A percentile compares a stretch with the other conserved stretches of the same genome.
These are phyloP conservation scores for Parochlus steinenii DNA, from an alignment of 2,888 invertebrate species.

Conservation along the genomic window DNA sequence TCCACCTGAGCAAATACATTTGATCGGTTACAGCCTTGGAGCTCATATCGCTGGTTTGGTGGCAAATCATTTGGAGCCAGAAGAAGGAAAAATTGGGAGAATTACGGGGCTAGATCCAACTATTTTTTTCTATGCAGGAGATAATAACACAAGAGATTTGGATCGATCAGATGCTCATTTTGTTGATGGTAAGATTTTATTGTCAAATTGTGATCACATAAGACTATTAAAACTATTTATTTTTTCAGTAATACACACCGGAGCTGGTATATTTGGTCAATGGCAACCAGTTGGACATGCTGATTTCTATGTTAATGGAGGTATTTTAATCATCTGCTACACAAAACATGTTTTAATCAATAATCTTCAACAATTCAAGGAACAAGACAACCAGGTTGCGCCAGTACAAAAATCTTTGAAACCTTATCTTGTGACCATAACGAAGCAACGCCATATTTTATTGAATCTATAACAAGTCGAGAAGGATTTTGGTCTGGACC, in stretches of 20 bases:
- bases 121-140: slow-evolving; percentile 70
- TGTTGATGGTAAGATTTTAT: slow-evolving; percentile 62
- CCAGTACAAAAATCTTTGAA: slow-evolving; percentile 63
- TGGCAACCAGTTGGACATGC: slow-evolving; percentile 82
- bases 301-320: slow-evolving; percentile 74
- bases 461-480: slow-evolving; percentile 67
- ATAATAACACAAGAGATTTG: slow-evolving; percentile 61
- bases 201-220: too few relatives aligned
- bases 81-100: slow-evolving; percentile 61
- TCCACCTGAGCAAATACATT: slow-evolving; percentile 54
- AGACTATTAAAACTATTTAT: too few relatives aligned
- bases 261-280: slow-evolving; percentile 72
- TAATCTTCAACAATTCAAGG: too few relatives aligned
- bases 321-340: too few relatives aligned
- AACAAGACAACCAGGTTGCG: slow-evolving; percentile 74
- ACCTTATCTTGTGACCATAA: slow-evolving; percentile 79
- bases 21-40: slow-evolving; percentile 75
- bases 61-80: slow-evolving; percentile 49
- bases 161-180: slow-evolving; percentile 68
- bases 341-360: too few relatives aligned
- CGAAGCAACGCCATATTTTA: slow-evolving; percentile 77
- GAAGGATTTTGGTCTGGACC: slow-evolving; percentile 74
- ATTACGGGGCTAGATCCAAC: slow-evolving; percentile 79
- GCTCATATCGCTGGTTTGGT: slow-evolving; percentile 72
- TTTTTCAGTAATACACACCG: slow-evolving; percentile 70